Base-by-base conservation (phyloP, 2,888 invertebrate genomes). In the Sipha maydis region DNA sequence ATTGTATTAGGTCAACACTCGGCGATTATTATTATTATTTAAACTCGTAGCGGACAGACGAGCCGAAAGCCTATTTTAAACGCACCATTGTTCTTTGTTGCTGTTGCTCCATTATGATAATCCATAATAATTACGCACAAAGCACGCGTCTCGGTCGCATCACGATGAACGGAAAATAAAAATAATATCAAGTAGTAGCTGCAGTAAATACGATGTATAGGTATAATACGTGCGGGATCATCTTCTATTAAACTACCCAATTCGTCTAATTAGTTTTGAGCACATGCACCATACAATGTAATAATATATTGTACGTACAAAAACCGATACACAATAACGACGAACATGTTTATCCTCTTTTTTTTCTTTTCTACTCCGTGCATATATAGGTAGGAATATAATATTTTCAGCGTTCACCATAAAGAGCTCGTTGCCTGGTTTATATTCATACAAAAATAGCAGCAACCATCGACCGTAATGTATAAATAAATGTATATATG, bases 1-100 rank as follows among this genome's bases (percentile, higher is more conserved):
- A 75, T 75, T 75, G 56, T 84, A 56, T 83, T 56, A 7, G 75
- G 41, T 67, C 84, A 84, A 84, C 84, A 28, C 38, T 84, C 61
- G 76, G 28, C 41, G 61, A 38, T 38, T 61, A 61, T 83, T 71
- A 71, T 83, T n/a, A 54, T 73, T 75, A 38, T 75, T 69, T 28
- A 82, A 54, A 54, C 71, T 71, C 71, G 34, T 34, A 17, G 31
- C 11, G 69, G n/a, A 28, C 69, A 28, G 69, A 25, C 61, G 69
- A 69, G 71, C 14, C 71, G 3, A 34, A 54, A 82, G 82, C 48
- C 71, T 56, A 17, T 61, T 41, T 76, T 84, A 76, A 84, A 84
- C 67, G 61, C 21, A 17, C 76, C 25, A 76, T 84, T 76, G 76
- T 84, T 84, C 75, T 67, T 76, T 11, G 25, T n/a, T n/a, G 3